Percentiles rank a stretch among this genome's conserved stretches.
Evolutionary conservation across 2,888 invertebrate genomes (phyloP).

Genomic region (Aphrophora alni): DNA sequence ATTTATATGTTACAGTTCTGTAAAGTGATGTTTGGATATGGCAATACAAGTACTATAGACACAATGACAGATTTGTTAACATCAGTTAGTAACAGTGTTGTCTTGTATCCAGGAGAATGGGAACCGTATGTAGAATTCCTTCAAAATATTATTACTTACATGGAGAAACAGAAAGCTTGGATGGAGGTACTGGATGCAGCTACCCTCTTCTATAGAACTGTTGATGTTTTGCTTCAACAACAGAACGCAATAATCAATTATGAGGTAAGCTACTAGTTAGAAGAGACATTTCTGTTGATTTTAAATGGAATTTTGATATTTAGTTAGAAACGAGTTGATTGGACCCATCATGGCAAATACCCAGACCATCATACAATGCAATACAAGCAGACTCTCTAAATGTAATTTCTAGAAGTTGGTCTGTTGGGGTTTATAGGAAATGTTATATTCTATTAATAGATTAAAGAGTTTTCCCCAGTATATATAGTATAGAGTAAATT

Average conservation of each 20-base stretch:
- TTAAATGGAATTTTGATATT: no score
- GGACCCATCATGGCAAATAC: no score
- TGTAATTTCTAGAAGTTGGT: no score
- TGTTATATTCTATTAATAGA: no score
- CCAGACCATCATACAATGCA: no score
- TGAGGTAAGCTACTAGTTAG: constrained; percentile 65
- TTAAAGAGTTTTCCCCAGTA: no score
- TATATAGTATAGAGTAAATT: no score
- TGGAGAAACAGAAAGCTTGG: constrained; percentile 57
- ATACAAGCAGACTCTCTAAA: no score
- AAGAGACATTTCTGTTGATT: no score
- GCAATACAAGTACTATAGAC: constrained; percentile 61
- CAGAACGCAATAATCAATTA: constrained; percentile 74
- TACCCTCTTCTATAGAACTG: constrained; percentile 65
- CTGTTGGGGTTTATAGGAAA: no score
- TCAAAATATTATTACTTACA: constrained; percentile 65
- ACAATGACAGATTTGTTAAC: constrained; percentile 66
- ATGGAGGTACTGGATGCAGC: constrained; percentile 63
- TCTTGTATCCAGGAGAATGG: constrained; percentile 70
- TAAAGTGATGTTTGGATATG: constrained; percentile 67
- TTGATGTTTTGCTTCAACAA: constrained; percentile 70
- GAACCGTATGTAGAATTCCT: constrained; percentile 66
- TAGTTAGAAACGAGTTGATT: background rate
- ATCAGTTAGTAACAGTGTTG: constrained; percentile 60
- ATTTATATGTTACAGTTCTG: constrained; percentile 59